Conservation (phyloP, 2,888 invertebrate species). For the Brachyopa scutellaris region DNA sequence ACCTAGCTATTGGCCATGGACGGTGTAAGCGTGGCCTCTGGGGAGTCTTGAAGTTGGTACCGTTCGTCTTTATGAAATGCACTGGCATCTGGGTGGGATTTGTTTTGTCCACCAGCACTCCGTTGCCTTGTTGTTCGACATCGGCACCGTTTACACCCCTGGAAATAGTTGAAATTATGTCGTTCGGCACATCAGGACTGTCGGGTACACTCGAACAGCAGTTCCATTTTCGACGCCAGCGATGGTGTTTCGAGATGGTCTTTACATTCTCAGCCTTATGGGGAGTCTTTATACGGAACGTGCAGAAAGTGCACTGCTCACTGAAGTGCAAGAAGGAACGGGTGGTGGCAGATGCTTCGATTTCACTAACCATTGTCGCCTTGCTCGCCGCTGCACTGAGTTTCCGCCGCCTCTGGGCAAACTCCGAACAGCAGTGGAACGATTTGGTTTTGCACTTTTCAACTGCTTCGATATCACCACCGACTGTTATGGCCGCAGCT, state of each 20-base stretch:
- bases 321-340: conserved; percentile 79
- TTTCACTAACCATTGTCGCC: conserved; percentile 76
- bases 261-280: conserved; percentile 76
- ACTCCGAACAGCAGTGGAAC: conserved; percentile 82
- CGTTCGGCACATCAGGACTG: conserved; percentile 84
- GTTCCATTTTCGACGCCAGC: conserved; percentile 84
- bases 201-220: conserved; percentile 84
- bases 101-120: conserved; percentile 73
- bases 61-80: conserved; percentile 74
- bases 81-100: conserved; percentile 77
- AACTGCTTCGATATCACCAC: conserved; percentile 54
- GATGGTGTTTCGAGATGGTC: conserved; percentile 81
- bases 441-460: conserved; percentile 75
- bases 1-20: conserved; percentile 78
- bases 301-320: conserved; percentile 81
- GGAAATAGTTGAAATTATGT: conserved; percentile 81
- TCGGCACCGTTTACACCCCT: conserved; percentile 71
- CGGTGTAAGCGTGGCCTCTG: conserved; percentile 72
- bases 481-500: conserved; percentile 75
- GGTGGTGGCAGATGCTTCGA: conserved; percentile 73
- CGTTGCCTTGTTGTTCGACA: conserved; percentile 69
- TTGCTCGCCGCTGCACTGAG: conserved; percentile 77
- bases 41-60: conserved; percentile 72
- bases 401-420: conserved; percentile 77
- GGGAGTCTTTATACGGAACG: conserved; percentile 80